These are phyloP conservation scores for Leucophora obtusa DNA, from an alignment of 2,888 invertebrate species.

Conservation along the genomic window DNA sequence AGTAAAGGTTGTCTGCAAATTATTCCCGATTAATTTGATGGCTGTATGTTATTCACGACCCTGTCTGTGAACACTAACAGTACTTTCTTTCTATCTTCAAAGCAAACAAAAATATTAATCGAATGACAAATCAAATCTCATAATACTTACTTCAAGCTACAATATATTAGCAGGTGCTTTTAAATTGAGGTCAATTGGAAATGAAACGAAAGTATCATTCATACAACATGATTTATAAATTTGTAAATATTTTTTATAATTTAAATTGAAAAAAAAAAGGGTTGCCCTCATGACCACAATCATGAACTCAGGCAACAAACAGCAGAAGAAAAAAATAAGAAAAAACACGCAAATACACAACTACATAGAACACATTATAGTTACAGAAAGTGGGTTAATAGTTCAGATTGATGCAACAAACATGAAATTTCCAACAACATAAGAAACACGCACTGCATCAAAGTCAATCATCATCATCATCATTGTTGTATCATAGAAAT, in stretches of 20 bases:
- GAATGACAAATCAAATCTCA: neutral
- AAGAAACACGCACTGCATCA: conserved; percentile 54
- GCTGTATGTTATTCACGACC: too few species aligned
- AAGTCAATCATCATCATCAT: conserved; percentile 60
- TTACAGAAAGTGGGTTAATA: conserved; percentile 59
- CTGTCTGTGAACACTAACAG: too few species aligned
- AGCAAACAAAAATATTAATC: too few species aligned
- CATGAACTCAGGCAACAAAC: conserved; percentile 39
- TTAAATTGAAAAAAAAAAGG: conserved; percentile 59
- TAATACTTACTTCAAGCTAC: neutral
- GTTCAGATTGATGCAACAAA: conserved; percentile 58
- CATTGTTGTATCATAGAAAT: conserved; percentile 46
- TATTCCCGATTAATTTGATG: too few species aligned
- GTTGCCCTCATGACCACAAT: conserved; percentile 52
- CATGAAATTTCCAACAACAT: conserved; percentile 41
- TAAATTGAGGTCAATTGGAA: conserved; percentile 22
- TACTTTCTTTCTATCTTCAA: too few species aligned
- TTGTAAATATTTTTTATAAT: conserved; percentile 33
- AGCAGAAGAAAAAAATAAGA: neutral
- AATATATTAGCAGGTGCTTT: conserved; percentile 25
- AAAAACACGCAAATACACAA: conserved; percentile 48
- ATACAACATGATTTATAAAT: conserved; percentile 40
- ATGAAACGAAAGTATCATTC: conserved; percentile 11
- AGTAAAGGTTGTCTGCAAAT: too few species aligned
- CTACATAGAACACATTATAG: neutral